Conservation (phyloP, 2,888 invertebrate species). For the Pimpla rufipes region DNA sequence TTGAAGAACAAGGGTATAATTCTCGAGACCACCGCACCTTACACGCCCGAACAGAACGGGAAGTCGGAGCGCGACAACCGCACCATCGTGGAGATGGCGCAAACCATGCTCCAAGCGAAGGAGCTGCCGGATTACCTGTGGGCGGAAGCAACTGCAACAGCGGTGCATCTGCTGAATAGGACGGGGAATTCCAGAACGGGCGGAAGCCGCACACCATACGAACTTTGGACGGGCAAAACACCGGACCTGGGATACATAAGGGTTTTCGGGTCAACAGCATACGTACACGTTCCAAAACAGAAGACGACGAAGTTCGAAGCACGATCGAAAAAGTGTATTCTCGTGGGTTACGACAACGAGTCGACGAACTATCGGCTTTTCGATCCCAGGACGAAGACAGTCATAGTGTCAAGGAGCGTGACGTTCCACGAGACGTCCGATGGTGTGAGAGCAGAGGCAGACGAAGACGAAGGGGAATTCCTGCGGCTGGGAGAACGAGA, state of each 20-base stretch:
- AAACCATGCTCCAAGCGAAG: constrained; percentile 60
- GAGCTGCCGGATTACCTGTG: constrained; percentile 74
- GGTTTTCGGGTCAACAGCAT: constrained; percentile 67
- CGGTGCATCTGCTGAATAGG: constrained; percentile 71
- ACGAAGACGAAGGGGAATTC: too few species aligned
- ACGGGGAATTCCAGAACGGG: constrained; percentile 31
- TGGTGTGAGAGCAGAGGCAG: too few species aligned
- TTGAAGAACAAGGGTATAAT: constrained; percentile 51
- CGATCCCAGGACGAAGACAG: too few species aligned
- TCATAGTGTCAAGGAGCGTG: too few species aligned
- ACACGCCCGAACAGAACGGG: constrained; percentile 58
- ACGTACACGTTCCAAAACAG: constrained; percentile 68
- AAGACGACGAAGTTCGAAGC: constrained; percentile 69
- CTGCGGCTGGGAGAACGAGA: too few species aligned
- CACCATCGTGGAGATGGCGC: constrained; percentile 60
- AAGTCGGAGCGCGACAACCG: constrained; percentile 64
- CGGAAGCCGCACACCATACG: constrained; percentile 41
- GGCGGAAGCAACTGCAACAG: constrained; percentile 63
- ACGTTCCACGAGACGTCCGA: too few species aligned
- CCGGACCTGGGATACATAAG: constrained; percentile 65
- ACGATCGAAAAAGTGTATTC: constrained; percentile 67
- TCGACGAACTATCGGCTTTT: too few species aligned
- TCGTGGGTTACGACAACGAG: constrained; percentile 66
- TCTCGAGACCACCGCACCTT: constrained; percentile 47
- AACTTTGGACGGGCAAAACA: constrained; percentile 56